Evolutionary conservation across 2,113 vertebrate genomes (phyloP), one percentile per base, ranked within the genome.

Genomic region (Tinamus guttatus): DNA sequence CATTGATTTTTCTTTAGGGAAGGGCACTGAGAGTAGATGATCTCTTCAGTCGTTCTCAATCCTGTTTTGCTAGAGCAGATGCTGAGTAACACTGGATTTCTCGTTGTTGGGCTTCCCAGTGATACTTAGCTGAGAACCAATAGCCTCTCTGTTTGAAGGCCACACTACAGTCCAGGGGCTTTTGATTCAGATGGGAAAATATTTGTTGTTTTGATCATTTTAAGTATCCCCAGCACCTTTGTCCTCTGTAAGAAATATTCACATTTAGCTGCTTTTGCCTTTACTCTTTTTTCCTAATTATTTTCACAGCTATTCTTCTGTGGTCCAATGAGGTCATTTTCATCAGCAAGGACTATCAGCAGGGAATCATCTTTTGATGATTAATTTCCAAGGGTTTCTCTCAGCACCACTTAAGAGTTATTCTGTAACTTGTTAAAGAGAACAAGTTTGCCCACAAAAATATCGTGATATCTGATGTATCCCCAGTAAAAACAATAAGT

Each of bases 11-110:
- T 77, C 63, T 65, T 86, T 78, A 79, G 62, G 47, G 77, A 79
- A 94, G 70, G 80, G 34, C 41, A 81, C 47, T 90, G 47, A 81
- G 83, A 93, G 47, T 27, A 76, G 38, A 51, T 15, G 38, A 70
- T 95, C 87, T 84, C 93, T 67, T 69, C 93, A 93, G 81, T 89
- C 84, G 86, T 40, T 54, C 27, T 93, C 69, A 60, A 25, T 38
- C n/a, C 34, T 81, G 30, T 91, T 85, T 94, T 84, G 47, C 43
- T 54, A 7, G 43, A 87, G 43, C 40, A 85, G 65, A 52, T 87
- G 41, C 93, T 92, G 77, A 91, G 81, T 63, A 97, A 95, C 58
- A 24, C 52, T 91, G 40, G 24, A 76, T 91, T 92, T 80, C 83
- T 89, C 5, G 40, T 95, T 84, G 28, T 34, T 85, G 70, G 64